These are phyloP conservation scores for Stegana nigrithorax DNA, from an alignment of 2,888 invertebrate genomes.

Conservation along the genomic window DNA sequence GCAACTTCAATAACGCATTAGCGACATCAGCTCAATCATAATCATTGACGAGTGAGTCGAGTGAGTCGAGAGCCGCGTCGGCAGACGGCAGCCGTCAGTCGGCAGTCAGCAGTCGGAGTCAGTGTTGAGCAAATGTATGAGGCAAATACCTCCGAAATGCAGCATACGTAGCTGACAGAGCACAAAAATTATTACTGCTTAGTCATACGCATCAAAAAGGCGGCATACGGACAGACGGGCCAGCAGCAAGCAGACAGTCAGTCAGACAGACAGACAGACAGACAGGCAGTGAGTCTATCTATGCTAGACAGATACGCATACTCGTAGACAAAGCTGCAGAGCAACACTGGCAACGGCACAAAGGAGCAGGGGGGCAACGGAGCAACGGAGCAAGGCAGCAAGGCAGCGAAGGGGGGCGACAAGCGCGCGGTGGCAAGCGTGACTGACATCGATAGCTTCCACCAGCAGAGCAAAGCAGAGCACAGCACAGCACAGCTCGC, in stretches of 20 bases:
- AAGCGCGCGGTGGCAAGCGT: too few species aligned
- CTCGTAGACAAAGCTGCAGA: not conserved
- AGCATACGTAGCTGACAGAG: constrained; percentile 11
- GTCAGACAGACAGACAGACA: constrained; percentile 6
- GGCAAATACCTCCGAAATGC: not conserved
- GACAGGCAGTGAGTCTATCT: not conserved
- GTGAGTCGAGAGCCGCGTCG: not conserved
- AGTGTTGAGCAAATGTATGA: too few species aligned
- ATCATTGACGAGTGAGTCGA: constrained; percentile 35
- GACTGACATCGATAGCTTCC: too few species aligned
- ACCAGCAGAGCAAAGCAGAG: too few species aligned
- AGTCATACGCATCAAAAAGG: constrained; percentile 46
- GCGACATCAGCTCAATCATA: constrained; percentile 62
- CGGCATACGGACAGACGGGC: not conserved
- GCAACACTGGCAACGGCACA: too few species aligned
- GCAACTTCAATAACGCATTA: constrained; percentile 51
- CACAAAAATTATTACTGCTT: constrained; percentile 33
- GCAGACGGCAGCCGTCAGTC: too few species aligned
- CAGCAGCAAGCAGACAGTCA: constrained; percentile 23
- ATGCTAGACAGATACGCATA: not conserved
- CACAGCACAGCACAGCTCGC: constrained; percentile 14
- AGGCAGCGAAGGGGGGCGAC: too few species aligned
- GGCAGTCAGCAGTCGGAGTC: not conserved
- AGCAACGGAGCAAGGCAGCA: too few species aligned
- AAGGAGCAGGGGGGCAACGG: too few species aligned